These are phyloP conservation scores for Microdon myrmicae DNA, from an alignment of 2,888 invertebrate genomes.

Conservation along the genomic window DNA sequence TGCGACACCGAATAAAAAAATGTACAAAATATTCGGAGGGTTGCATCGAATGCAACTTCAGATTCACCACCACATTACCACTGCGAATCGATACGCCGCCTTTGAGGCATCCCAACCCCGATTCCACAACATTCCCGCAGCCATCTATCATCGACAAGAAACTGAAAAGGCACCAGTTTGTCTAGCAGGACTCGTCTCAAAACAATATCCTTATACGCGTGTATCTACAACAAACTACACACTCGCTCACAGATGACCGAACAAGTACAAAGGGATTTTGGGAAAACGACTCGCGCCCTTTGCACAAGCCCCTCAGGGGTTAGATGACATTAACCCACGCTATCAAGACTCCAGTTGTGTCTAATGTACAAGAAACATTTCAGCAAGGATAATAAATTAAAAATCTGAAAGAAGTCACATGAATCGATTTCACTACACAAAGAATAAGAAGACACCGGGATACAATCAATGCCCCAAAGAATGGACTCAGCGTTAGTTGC, in stretches of 20 bases:
- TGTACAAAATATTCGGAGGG: conserved; percentile 11
- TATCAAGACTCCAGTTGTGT: conserved; percentile 29
- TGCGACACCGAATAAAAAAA: conserved; percentile 41
- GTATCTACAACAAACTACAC: conserved; percentile 18
- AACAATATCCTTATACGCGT: conserved; percentile 16
- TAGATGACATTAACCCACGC: conserved; percentile 31
- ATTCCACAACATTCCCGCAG: conserved; percentile 10
- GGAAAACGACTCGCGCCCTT: conserved; percentile 45
- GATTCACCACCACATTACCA: conserved; percentile 36
- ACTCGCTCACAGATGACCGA: conserved; percentile 26
- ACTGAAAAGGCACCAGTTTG: conserved; percentile 40
- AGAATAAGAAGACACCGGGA: conserved; percentile 1
- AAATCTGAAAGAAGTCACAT: conserved; percentile 17
- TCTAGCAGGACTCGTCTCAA: conserved; percentile 25
- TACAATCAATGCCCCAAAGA: conserved; percentile 10
- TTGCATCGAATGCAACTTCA: conserved; percentile 19
- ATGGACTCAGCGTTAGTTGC: neutral
- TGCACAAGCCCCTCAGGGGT: conserved; percentile 41
- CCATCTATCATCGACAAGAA: conserved; percentile 39
- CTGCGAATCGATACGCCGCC: conserved; percentile 49
- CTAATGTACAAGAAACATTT: conserved; percentile 44
- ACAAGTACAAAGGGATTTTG: conserved; percentile 22
- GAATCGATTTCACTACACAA: too few species aligned
- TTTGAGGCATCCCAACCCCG: conserved; percentile 46
- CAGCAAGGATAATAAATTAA: conserved; percentile 50